phyloP scores from a whole-genome alignment of 2,797 vertebrate species.

The Falco biarmicus region DNA sequence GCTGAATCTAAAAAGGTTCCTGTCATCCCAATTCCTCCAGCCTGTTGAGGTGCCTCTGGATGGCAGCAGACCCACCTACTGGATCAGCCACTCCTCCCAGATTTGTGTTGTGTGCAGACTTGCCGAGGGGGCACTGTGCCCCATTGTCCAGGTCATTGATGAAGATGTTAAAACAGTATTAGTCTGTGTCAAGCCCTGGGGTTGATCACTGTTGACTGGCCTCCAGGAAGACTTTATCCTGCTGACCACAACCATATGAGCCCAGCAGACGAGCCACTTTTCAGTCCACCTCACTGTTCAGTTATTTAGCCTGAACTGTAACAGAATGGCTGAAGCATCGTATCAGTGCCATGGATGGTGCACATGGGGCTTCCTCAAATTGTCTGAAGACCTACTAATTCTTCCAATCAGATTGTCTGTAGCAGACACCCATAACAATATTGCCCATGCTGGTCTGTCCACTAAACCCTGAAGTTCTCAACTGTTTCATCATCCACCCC shows the following conservation, averaged over 20 bases:
- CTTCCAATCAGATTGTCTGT: neutral
- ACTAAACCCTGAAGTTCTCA: neutral
- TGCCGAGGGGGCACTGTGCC: neutral
- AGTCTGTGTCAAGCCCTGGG: no score
- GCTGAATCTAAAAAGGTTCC: neutral
- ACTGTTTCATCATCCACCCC: neutral
- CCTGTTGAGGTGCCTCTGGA: neutral
- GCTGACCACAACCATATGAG: neutral
- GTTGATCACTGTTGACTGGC: neutral
- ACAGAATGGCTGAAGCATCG: neutral
- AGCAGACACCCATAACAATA: neutral
- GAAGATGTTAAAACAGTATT: neutral
- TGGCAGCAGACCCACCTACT: neutral
- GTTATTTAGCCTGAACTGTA: neutral
- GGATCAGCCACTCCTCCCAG: neutral
- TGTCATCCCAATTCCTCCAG: neutral
- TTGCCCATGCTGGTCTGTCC: neutral
- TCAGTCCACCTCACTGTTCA: neutral
- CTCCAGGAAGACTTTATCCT: neutral
- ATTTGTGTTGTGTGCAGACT: neutral
- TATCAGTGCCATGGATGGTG: rapidly evolving
- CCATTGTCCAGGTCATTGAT: neutral
- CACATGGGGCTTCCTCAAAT: neutral
- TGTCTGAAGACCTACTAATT: neutral
- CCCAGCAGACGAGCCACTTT: neutral